phyloP scores from a whole-genome alignment of 2,113 vertebrate genomes.

The Macroglossus sobrinus region DNA sequence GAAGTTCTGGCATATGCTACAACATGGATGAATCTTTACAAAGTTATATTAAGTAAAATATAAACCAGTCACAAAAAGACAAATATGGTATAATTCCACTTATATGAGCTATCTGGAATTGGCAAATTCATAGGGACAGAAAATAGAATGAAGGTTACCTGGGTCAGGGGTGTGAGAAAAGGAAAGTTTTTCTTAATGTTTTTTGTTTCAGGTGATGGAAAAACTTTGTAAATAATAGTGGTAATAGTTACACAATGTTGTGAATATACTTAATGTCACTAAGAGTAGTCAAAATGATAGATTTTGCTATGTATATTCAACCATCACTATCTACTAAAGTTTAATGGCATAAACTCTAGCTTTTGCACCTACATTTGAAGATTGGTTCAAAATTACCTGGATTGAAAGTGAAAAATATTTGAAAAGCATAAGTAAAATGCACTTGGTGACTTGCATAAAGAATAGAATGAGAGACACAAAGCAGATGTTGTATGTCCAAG shows the following conservation, averaged over 20 bases:
- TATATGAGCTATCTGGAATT: not conserved
- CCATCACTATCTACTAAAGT: not conserved
- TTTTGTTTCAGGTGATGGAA: not conserved
- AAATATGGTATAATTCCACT: not conserved
- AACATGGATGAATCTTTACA: not conserved
- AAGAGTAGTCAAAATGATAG: not conserved
- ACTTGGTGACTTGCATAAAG: not conserved
- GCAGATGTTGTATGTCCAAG: not conserved
- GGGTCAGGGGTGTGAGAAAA: too few relatives aligned
- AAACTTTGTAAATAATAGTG: not conserved
- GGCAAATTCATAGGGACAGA: not conserved
- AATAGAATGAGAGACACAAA: not conserved
- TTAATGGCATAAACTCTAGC: not conserved
- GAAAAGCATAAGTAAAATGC: not conserved
- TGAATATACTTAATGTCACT: not conserved
- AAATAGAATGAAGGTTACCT: not conserved
- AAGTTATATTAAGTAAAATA: not conserved
- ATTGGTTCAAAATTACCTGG: not conserved
- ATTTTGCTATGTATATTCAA: not conserved
- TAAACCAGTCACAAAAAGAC: not conserved
- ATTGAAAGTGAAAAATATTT: not conserved
- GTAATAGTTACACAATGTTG: not conserved
- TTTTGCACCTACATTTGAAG: not conserved
- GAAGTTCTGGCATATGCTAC: not conserved
- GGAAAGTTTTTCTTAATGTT: not conserved